These are phyloP conservation scores for Aradophagus sp. DNA, from an alignment of 1,140 invertebrate species.

Conservation along the genomic window DNA sequence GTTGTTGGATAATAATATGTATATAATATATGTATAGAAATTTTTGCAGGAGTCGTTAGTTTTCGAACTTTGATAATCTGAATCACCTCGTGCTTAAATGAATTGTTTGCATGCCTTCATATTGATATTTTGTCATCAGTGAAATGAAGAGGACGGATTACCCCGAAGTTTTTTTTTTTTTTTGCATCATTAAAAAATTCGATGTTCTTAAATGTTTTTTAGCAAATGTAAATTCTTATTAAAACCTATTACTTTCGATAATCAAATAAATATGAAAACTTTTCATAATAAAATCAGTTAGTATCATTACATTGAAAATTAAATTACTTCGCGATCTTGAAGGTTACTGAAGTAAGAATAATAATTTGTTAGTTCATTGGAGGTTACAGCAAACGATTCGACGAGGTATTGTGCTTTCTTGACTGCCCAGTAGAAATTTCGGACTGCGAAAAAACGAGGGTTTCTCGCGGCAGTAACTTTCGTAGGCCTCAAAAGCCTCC, in stretches of 20 bases:
- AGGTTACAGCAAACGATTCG: slow-evolving; percentile 69
- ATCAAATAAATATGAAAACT: background rate
- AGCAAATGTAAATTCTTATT: no score
- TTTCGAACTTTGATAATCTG: slow-evolving; percentile 28
- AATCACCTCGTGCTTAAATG: slow-evolving; percentile 23
- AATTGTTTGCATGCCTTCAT: background rate
- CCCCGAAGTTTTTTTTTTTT: slow-evolving; percentile 11
- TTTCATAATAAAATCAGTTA: background rate
- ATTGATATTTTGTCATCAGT: slow-evolving; percentile 10
- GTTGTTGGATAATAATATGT: slow-evolving; percentile 8
- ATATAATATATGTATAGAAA: slow-evolving; percentile 41
- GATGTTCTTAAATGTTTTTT: slow-evolving; percentile 3
- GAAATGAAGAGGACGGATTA: slow-evolving; percentile 42
- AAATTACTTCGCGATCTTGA: background rate
- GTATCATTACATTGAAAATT: background rate
- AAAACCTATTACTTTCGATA: slow-evolving; percentile 1
- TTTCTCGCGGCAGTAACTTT: slow-evolving; percentile 68
- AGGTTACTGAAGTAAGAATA: slow-evolving; percentile 19
- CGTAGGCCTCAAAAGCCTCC: slow-evolving; percentile 72
- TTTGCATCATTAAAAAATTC: no score
- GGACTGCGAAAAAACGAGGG: slow-evolving; percentile 51
- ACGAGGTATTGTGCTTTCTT: slow-evolving; percentile 65
- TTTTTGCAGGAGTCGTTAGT: slow-evolving; percentile 36
- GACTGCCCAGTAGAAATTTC: slow-evolving; percentile 48
- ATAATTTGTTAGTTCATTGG: slow-evolving; percentile 64